Base-by-base conservation (phyloP, 1,140 invertebrate species). In the Aphis gossypii region DNA sequence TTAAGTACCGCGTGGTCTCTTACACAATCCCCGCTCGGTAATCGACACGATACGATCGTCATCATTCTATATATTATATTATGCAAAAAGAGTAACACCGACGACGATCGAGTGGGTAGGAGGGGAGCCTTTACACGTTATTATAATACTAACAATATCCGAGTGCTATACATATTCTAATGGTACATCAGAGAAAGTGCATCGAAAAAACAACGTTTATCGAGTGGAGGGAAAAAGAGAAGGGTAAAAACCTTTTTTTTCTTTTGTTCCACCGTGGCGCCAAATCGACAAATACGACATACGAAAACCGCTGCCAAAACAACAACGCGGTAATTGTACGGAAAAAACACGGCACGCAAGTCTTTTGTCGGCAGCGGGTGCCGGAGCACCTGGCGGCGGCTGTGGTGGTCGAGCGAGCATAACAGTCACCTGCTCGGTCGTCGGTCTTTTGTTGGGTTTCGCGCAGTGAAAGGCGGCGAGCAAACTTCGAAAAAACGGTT, bases 401-500 rank as follows among this genome's bases (percentile, higher is more conserved):
- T 41, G 51, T 46, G 21, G 20, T 48, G 60, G 60, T 35, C 60
- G 60, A 18, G 35, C 48, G 51, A 38, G 25, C 25, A 54, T 54
- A 54, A 56, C 54, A 90, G 88, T 60, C 88, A 90, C 89, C 89
- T 90, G 89, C 89, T 90, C 56, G 60, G 30, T 41, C 38, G 44
- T 38, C 35, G n/a, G 21, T 90, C 89, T 68, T 90, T 90, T 68
- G 89, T 54, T 54, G 48, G 48, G 44, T 56, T 56, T 90, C 89
- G 56, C 88, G 23, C 89, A 18, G 89, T 90, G 89, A 90, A 90
- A 90, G 89, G 89, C 44, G 38, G 54, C 25, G 18, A 11, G 11
- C 48, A 30, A 90, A 90, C 38, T 89, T 56, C n/a, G 9, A 56
- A 89, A 89, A 68, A 90, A 44, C 89, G 54, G 89, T 90, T 90